Percentiles rank a stretch among this genome's conserved stretches.
phyloP scores from a whole-genome alignment of 2,888 invertebrate species.

The Stramonita haemastoma region DNA sequence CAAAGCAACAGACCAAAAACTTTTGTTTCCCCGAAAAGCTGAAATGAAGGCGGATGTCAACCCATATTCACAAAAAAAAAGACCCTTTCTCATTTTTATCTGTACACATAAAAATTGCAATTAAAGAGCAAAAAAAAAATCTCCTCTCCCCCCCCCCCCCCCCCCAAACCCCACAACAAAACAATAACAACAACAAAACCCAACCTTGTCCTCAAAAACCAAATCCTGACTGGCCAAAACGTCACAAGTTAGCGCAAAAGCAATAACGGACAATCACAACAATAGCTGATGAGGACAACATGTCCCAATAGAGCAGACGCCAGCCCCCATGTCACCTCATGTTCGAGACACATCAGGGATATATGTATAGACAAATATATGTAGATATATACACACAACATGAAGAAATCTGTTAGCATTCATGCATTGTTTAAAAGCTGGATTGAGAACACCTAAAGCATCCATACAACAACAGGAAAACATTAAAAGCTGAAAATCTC shows the following conservation, averaged over 20 bases:
- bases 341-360: too few species aligned
- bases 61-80: too few species aligned
- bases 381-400: background rate
- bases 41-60: too few species aligned
- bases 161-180: background rate
- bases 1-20: too few species aligned
- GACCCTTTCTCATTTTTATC: too few species aligned
- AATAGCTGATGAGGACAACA: background rate
- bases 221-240: background rate
- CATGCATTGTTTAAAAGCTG: background rate
- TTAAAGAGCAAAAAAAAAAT: background rate
- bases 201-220: background rate
- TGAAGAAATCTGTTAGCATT: background rate
- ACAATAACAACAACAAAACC: background rate
- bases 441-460: background rate
- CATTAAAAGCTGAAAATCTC: background rate
- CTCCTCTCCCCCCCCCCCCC: too few species aligned
- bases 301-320: background rate
- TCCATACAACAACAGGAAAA: conserved; percentile 14
- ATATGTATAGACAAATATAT: too few species aligned
- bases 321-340: background rate
- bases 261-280: background rate
- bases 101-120: too few species aligned
- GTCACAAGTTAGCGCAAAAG: background rate
- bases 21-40: too few species aligned